Evolutionary conservation across 1,140 invertebrate genomes (phyloP).

Genomic region (Papilio glaucus): DNA sequence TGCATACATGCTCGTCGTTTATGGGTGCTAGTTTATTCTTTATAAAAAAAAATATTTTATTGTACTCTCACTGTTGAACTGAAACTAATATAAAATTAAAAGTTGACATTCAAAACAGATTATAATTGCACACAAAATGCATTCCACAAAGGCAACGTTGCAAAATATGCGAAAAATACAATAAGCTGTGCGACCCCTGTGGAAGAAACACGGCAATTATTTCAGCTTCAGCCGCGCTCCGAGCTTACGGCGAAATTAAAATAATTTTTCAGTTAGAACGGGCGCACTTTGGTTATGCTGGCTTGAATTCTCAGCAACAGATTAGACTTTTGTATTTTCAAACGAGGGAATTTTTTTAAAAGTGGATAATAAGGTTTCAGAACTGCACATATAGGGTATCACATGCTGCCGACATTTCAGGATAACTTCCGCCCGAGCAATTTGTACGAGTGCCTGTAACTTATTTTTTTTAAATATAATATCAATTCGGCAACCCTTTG

Average conservation of each 20-base stretch:
- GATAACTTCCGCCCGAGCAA: too few species aligned
- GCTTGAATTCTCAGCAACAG: not conserved
- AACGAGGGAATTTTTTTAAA: not conserved
- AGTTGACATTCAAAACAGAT: not conserved
- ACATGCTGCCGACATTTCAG: too few species aligned
- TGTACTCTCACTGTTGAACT: too few species aligned
- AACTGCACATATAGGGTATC: not conserved
- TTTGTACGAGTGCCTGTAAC: too few species aligned
- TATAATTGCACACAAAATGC: not conserved
- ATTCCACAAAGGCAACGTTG: not conserved
- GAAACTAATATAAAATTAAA: not conserved
- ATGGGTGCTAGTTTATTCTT: too few species aligned
- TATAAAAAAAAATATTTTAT: too few species aligned
- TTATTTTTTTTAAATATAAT: too few species aligned
- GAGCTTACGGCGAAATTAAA: conserved; percentile 4
- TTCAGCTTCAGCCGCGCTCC: not conserved
- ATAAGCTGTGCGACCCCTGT: conserved; percentile 7
- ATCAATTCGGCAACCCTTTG: too few species aligned
- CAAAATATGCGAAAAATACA: conserved; percentile 16
- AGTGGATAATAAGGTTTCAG: not conserved
- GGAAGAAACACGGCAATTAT: conserved; percentile 1
- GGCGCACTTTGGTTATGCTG: not conserved
- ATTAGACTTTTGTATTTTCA: conserved; percentile 15
- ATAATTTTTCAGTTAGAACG: conserved; percentile 12
- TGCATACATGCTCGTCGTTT: too few species aligned